Base-by-base conservation (phyloP, 92 coral and sea anemone genomes). In the Montipora capitata region DNA sequence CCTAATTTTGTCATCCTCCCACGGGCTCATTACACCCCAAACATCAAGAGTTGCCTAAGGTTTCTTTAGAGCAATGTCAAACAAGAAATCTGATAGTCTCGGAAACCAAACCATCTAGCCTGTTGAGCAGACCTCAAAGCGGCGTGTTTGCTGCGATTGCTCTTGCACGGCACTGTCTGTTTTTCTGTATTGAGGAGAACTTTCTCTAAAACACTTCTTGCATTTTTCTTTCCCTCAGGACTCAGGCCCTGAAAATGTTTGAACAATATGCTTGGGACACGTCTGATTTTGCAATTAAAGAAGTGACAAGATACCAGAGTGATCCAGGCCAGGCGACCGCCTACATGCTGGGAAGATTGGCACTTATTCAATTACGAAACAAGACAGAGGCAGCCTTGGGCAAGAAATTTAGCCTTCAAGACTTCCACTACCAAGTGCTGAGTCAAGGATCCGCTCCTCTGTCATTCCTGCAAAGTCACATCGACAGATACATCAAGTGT, bases 311-410 rank as follows among this genome's bases (percentile, higher is more conserved):
- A 56, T 97, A 97, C 92, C 98, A 96, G 90, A 95, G 98, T 85
- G 91, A 92, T 43, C 99, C 99, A 2, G 99, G 99, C 7, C 99
- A 97, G 70, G 99, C 99, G 4, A 97, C 99, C 3, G 98, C 99
- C 57, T 97, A 97, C 91, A 97, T 97, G 99, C 72, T 97, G 45
- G 99, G 99, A 44, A 93, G 98, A 84, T 93, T 97, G 84, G 96
- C 91, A 66, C 85, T 97, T 40, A 82, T 97, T 27, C 87, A 86
- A 68, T 78, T 97, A 81, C 96, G 99, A 57, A 87, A 85, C 16
- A 94, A 96, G 84, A 90, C 98, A 72, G 85, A 96, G 85, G 85
- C 49, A 57, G 93, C 85, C 45, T 89, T 97, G 73, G 97, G 96
- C 16, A 45, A 90, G 11, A 87, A 74, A 40, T 97, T 97, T 78